Evolutionary conservation across 2,888 invertebrate genomes (phyloP).

Genomic region (Mythimna impura): DNA sequence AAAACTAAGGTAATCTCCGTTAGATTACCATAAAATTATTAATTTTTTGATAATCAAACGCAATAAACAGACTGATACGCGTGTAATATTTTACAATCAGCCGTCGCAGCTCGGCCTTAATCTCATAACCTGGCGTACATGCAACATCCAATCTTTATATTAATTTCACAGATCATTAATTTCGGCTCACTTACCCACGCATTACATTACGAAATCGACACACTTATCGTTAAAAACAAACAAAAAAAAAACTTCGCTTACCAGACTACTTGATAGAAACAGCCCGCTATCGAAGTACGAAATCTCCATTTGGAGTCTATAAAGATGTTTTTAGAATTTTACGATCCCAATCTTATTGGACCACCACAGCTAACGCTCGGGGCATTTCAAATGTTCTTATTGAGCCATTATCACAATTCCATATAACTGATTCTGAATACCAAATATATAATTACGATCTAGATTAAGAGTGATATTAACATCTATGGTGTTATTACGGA

Average conservation of each 20-base stretch:
- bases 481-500: conserved; percentile 60
- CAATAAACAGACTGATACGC: conserved; percentile 18
- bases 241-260: conserved; percentile 49
- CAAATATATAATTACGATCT: conserved; percentile 78
- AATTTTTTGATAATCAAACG: conserved; percentile 18
- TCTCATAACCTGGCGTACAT: conserved; percentile 36
- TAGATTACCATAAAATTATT: conserved; percentile 34
- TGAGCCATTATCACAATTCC: conserved; percentile 82
- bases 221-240: conserved; percentile 59
- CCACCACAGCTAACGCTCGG: conserved; percentile 73
- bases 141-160: conserved; percentile 48
- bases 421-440: conserved; percentile 73
- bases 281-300: conserved; percentile 67
- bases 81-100: conserved; percentile 46
- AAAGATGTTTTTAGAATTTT: conserved; percentile 73
- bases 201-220: conserved; percentile 58
- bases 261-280: conserved; percentile 53
- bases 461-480: conserved; percentile 56
- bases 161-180: conserved; percentile 60
- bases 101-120: conserved; percentile 44
- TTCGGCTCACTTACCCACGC: conserved; percentile 45
- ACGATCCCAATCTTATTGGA: conserved; percentile 73
- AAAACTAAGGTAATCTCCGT: conserved; percentile 5
- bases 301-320: conserved; percentile 68
- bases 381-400: conserved; percentile 76